Percentiles rank a stretch among this genome's conserved stretches.
phyloP scores from a whole-genome alignment of 2,888 invertebrate genomes.

The Drosophila monieri region DNA sequence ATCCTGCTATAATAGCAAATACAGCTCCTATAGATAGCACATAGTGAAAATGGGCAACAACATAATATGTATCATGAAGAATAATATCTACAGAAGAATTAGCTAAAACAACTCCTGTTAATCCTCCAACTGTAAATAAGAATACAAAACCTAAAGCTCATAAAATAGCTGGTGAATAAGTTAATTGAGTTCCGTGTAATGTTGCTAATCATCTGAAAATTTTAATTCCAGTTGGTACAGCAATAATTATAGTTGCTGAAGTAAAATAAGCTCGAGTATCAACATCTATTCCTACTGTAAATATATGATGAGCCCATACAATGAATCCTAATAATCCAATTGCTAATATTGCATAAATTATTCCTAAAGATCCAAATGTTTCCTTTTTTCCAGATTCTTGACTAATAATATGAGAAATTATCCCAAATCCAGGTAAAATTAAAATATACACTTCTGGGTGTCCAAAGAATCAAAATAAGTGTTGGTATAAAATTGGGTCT shows the following conservation, averaged over 20 bases:
- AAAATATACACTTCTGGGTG: slow-evolving; percentile 93
- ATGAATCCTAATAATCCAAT: slow-evolving; percentile 93
- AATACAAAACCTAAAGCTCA: slow-evolving; percentile 91
- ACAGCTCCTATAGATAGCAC: slow-evolving; percentile 92
- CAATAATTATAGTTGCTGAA: slow-evolving; percentile 94
- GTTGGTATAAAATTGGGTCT: slow-evolving; percentile 92
- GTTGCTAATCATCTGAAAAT: slow-evolving; percentile 92
- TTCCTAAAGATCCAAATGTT: slow-evolving; percentile 89
- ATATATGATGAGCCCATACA: slow-evolving; percentile 94
- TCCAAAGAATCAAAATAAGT: slow-evolving; percentile 95
- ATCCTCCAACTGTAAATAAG: slow-evolving; percentile 90
- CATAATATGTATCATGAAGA: slow-evolving; percentile 93
- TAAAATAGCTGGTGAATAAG: slow-evolving; percentile 86
- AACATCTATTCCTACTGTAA: slow-evolving; percentile 92
- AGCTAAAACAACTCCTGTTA: slow-evolving; percentile 88
- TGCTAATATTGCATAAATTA: slow-evolving; percentile 93
- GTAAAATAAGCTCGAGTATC: slow-evolving; percentile 94
- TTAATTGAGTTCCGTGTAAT: slow-evolving; percentile 87
- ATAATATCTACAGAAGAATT: slow-evolving; percentile 91
- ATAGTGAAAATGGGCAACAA: slow-evolving; percentile 93
- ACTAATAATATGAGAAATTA: slow-evolving; percentile 65
- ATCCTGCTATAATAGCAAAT: slow-evolving; percentile 90
- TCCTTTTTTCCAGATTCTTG: slow-evolving; percentile 90
- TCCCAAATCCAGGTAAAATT: slow-evolving; percentile 51
- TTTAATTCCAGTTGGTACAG: slow-evolving; percentile 90